phyloP scores from a whole-genome alignment of 2,797 vertebrate species.

The Neopelma chrysocephalum region DNA sequence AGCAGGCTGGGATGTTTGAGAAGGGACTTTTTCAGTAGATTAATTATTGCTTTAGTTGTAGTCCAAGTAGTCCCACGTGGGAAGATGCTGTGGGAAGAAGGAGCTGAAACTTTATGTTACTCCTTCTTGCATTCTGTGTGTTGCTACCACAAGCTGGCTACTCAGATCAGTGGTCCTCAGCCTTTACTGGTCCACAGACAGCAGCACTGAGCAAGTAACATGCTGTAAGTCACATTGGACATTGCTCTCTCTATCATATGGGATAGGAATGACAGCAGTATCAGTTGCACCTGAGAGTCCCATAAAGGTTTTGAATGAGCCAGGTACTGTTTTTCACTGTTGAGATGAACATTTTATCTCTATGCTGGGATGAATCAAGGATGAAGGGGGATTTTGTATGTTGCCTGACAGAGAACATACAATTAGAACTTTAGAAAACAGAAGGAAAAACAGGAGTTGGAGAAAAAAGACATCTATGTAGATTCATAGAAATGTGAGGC shows the following conservation, averaged over 20 bases:
- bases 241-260: not conserved
- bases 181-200: not conserved
- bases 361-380: not conserved
- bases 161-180: not conserved
- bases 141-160: not conserved
- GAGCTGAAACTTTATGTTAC: not conserved
- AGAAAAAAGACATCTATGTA: not conserved
- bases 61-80: not conserved
- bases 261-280: not conserved
- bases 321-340: not conserved
- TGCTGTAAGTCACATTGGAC: fast-evolving
- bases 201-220: not conserved
- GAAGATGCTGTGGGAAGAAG: not conserved
- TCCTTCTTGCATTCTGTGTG: not conserved
- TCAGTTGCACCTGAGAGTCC: not conserved
- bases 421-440: not conserved
- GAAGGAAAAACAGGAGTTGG: not conserved
- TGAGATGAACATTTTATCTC: not conserved
- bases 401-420: not conserved
- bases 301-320: not conserved
- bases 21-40: slow-evolving; percentile 49
- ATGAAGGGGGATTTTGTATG: not conserved
- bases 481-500: not conserved
- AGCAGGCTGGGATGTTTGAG: slow-evolving; percentile 34
- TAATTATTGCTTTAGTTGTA: slow-evolving; percentile 66